These are phyloP conservation scores for Caenorhabditis zanzibari DNA, from an alignment of 2,888 invertebrate genomes.

Conservation along the genomic window DNA sequence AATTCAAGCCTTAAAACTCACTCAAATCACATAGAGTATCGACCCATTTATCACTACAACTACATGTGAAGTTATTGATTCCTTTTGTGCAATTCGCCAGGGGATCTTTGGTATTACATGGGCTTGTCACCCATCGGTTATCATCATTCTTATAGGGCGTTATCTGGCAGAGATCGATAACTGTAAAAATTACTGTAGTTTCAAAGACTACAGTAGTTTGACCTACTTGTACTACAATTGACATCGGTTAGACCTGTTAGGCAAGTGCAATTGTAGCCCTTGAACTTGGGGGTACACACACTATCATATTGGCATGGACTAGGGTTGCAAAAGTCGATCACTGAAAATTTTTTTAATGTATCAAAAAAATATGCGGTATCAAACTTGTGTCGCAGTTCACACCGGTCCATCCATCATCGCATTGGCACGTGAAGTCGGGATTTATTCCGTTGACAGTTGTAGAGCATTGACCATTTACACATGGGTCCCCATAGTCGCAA, in stretches of 20 bases:
- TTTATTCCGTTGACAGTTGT: slow-evolving; percentile 40
- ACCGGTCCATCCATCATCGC: slow-evolving; percentile 66
- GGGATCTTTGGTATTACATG: slow-evolving; percentile 59
- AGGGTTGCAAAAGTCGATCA: slow-evolving; percentile 61
- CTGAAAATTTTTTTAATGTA: slow-evolving; percentile 18
- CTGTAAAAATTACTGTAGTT: slow-evolving; percentile 34
- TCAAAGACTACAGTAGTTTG: not conserved
- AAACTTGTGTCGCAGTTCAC: slow-evolving; percentile 67
- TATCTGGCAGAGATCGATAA: slow-evolving; percentile 66
- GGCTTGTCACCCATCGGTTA: slow-evolving; percentile 34
- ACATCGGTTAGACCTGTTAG: slow-evolving; percentile 41
- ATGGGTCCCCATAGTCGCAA: slow-evolving; percentile 66
- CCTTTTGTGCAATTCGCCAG: slow-evolving; percentile 56
- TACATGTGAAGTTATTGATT: slow-evolving; percentile 63
- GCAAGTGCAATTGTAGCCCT: slow-evolving; percentile 65
- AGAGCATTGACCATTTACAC: slow-evolving; percentile 63
- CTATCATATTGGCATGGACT: slow-evolving; percentile 65
- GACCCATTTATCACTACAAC: slow-evolving; percentile 69
- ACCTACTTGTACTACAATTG: slow-evolving; percentile 60
- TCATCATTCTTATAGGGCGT: not conserved
- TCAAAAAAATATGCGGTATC: no score
- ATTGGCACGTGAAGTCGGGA: slow-evolving; percentile 57
- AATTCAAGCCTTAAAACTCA: slow-evolving; percentile 10
- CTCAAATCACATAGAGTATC: slow-evolving; percentile 66
- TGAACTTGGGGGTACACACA: slow-evolving; percentile 60